These are phyloP conservation scores for Chymomyza costata DNA, from an alignment of 1,140 invertebrate genomes.

Conservation along the genomic window DNA sequence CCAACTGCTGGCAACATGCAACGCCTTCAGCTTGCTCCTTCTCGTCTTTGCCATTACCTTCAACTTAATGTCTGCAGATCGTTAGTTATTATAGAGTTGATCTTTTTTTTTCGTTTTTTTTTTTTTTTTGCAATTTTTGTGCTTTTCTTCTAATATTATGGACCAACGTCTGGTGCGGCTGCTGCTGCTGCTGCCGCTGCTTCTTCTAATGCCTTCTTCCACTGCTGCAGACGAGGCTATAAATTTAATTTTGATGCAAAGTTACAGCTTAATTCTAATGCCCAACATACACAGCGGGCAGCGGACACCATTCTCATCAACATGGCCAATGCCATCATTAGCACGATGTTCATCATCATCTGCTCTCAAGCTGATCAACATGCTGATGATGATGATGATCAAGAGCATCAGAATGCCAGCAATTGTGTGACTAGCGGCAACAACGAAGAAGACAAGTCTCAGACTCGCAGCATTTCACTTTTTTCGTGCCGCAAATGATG, in stretches of 20 bases:
- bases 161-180: no score
- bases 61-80: slow-evolving; percentile 38
- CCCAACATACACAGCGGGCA: no score
- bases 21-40: slow-evolving; percentile 14
- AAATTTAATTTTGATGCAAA: slow-evolving; percentile 67
- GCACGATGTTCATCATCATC: slow-evolving; percentile 35
- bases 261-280: slow-evolving; percentile 70
- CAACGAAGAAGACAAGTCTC: background rate
- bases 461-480: slow-evolving; percentile 65
- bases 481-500: slow-evolving; percentile 67
- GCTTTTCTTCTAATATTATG: slow-evolving; percentile 30
- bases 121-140: slow-evolving; percentile 29
- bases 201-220: no score
- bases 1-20: slow-evolving; percentile 43
- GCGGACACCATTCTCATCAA: slow-evolving; percentile 20
- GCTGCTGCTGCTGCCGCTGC: no score
- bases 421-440: slow-evolving; percentile 50
- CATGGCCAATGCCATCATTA: slow-evolving; percentile 25
- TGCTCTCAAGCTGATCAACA: no score
- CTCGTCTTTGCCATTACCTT: slow-evolving; percentile 5
- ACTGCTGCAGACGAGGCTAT: slow-evolving; percentile 39
- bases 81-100: slow-evolving; percentile 32
- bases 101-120: slow-evolving; percentile 18
- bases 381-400: no score
- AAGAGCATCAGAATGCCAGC: slow-evolving; percentile 44